A percentile compares a stretch with the other conserved stretches of the same genome.
Evolutionary conservation across 2,888 invertebrate species (phyloP).

Genomic region (Mesochorus sp.): DNA sequence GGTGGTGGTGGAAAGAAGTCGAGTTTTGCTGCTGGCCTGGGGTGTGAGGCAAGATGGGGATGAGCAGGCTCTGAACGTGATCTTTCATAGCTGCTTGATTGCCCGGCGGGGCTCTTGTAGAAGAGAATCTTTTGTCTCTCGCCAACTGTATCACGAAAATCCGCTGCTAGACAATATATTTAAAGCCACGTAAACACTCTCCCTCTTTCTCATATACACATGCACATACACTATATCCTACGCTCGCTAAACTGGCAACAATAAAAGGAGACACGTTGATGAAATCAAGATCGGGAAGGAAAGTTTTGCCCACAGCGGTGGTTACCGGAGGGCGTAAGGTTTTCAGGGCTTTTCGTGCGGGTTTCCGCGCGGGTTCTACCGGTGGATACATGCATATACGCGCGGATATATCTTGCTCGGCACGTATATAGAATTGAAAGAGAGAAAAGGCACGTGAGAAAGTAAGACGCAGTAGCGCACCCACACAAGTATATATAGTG

Average conservation of each 20-base stretch:
- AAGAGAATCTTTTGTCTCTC: slow-evolving; percentile 76
- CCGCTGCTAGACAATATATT: slow-evolving; percentile 76
- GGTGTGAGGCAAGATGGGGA: slow-evolving; percentile 64
- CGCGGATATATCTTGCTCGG: slow-evolving; percentile 3
- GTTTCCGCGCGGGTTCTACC: too few species aligned
- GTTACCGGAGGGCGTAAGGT: slow-evolving; percentile 26
- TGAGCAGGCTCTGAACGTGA: slow-evolving; percentile 77
- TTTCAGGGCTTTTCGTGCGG: not conserved
- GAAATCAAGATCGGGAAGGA: slow-evolving; percentile 78
- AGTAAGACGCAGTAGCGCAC: not conserved
- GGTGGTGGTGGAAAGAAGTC: slow-evolving; percentile 17
- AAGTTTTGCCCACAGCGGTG: slow-evolving; percentile 70
- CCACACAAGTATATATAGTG: not conserved
- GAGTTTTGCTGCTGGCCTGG: slow-evolving; percentile 67
- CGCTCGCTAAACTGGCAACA: slow-evolving; percentile 75
- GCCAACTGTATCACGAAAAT: slow-evolving; percentile 10
- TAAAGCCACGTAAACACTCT: slow-evolving; percentile 66
- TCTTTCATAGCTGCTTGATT: slow-evolving; percentile 81
- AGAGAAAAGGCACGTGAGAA: slow-evolving; percentile 39
- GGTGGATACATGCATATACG: slow-evolving; percentile 10
- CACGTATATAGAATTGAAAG: slow-evolving; percentile 47
- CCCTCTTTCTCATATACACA: not conserved
- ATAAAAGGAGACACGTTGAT: slow-evolving; percentile 81
- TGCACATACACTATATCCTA: slow-evolving; percentile 10
- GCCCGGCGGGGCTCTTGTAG: slow-evolving; percentile 70